These are phyloP conservation scores for Eupelmus urozonus DNA, from an alignment of 2,888 invertebrate species.

Conservation along the genomic window DNA sequence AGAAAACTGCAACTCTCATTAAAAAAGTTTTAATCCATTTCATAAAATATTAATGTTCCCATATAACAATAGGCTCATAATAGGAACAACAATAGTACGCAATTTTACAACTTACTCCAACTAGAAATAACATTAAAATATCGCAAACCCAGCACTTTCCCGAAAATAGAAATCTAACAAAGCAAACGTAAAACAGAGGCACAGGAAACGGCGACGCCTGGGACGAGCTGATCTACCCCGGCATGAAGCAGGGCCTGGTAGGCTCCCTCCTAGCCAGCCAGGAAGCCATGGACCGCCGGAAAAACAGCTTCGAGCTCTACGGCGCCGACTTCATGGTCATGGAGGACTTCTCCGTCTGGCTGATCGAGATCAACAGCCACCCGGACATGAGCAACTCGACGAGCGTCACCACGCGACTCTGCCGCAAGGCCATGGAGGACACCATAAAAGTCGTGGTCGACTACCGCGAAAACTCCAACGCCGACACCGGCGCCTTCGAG, in stretches of 20 bases:
- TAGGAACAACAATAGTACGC: too few species aligned
- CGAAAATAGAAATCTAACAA: neutral
- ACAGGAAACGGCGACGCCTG: slow-evolving; percentile 88
- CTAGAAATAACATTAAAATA: too few species aligned
- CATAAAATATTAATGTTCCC: too few species aligned
- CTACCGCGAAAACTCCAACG: slow-evolving; percentile 83
- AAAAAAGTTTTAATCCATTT: too few species aligned
- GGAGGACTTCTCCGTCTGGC: slow-evolving; percentile 92
- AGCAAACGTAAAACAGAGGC: slow-evolving; percentile 77
- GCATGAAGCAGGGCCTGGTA: slow-evolving; percentile 87
- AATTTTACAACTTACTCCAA: too few species aligned
- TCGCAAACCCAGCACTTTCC: too few species aligned
- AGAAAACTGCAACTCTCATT: too few species aligned
- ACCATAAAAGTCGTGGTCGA: slow-evolving; percentile 93
- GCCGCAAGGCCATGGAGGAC: slow-evolving; percentile 92
- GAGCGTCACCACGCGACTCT: slow-evolving; percentile 91
- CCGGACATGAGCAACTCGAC: slow-evolving; percentile 95
- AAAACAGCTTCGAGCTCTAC: slow-evolving; percentile 94
- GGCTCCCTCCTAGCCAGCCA: slow-evolving; percentile 93
- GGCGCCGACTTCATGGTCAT: slow-evolving; percentile 97
- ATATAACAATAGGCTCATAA: too few species aligned
- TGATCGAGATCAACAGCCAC: slow-evolving; percentile 96
- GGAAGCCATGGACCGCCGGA: slow-evolving; percentile 87
- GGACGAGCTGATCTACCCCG: slow-evolving; percentile 92
- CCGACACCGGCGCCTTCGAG: slow-evolving; percentile 90